Conservation (phyloP, 2,797 vertebrate genomes). For the Helostoma temminkii region DNA sequence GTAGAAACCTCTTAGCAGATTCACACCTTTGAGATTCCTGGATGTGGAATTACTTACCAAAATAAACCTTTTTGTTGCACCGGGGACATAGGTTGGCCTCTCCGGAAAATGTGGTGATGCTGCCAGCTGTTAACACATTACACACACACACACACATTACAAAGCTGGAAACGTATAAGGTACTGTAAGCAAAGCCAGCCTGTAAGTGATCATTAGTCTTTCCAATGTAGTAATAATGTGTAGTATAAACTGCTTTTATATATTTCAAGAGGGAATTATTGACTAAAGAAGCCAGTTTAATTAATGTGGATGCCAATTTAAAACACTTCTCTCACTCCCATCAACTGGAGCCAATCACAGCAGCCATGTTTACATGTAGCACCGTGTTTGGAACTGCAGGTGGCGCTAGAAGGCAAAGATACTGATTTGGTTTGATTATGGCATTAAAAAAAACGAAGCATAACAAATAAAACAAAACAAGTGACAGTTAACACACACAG, state of each 20-base stretch:
- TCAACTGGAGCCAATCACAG: constrained; percentile 3
- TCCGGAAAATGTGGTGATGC: constrained; percentile 95
- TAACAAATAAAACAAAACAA: too few relatives aligned
- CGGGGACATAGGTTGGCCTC: constrained; percentile 95
- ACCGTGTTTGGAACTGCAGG: constrained; percentile 1
- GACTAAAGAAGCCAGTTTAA: constrained; percentile 12
- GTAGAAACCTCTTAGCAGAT: constrained; percentile 23
- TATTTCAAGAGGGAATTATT: constrained; percentile 14
- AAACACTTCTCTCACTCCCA: constrained; percentile 36
- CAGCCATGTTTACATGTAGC: constrained; percentile 1
- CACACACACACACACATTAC: constrained; percentile 4
- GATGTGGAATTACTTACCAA: constrained; percentile 86
- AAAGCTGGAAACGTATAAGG: neutral
- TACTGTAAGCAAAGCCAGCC: neutral
- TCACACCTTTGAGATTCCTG: neutral
- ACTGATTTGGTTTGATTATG: neutral
- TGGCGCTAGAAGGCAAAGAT: constrained; percentile 15
- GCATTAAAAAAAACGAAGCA: too few relatives aligned
- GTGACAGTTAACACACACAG: too few relatives aligned
- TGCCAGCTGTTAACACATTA: constrained; percentile 85
- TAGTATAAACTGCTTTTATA: constrained; percentile 20
- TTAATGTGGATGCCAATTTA: neutral
- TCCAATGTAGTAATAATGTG: constrained; percentile 1
- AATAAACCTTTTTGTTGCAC: constrained; percentile 97
- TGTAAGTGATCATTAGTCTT: constrained; percentile 4